Percentiles rank a stretch among this genome's conserved stretches.
These are phyloP conservation scores for Lytechinus pictus DNA, from an alignment of 35 echinoderm and acorn worm species.

Conservation along the genomic window DNA sequence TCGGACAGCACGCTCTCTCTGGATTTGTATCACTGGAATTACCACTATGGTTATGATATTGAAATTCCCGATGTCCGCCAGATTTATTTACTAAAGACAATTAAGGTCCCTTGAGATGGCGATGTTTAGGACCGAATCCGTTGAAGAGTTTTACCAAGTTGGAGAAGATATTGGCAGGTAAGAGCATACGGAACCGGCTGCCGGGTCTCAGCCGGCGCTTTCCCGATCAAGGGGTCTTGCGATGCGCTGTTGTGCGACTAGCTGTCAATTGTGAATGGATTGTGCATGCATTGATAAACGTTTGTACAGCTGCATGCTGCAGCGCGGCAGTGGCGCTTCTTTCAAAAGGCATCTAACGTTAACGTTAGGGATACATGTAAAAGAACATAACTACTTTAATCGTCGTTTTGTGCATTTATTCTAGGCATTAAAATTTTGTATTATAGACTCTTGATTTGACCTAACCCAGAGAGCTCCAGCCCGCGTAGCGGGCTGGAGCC, in stretches of 20 bases:
- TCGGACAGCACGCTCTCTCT: not conserved
- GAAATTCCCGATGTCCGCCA: not conserved
- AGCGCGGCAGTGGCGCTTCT: too few relatives aligned
- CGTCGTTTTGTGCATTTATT: too few relatives aligned
- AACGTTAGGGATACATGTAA: too few relatives aligned
- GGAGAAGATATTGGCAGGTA: conserved; percentile 90
- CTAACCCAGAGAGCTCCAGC: too few relatives aligned
- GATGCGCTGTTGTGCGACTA: not conserved
- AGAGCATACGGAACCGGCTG: conserved; percentile 6
- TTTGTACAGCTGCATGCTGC: too few relatives aligned
- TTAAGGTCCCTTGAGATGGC: conserved; percentile 8
- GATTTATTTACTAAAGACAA: not conserved
- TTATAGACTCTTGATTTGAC: too few relatives aligned
- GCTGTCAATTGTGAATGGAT: not conserved
- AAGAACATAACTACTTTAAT: too few relatives aligned
- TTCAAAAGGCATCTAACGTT: too few relatives aligned
- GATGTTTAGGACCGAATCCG: conserved; percentile 68
- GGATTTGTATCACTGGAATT: not conserved
- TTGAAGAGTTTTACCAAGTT: conserved; percentile 81
- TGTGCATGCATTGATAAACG: too few relatives aligned
- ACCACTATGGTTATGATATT: not conserved
- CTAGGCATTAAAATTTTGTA: too few relatives aligned
- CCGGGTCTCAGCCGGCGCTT: not conserved
- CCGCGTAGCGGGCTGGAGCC: too few relatives aligned
- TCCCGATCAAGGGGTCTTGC: not conserved